phyloP scores from a whole-genome alignment of 2,797 vertebrate species.

The Enteromius unitaeniatus region DNA sequence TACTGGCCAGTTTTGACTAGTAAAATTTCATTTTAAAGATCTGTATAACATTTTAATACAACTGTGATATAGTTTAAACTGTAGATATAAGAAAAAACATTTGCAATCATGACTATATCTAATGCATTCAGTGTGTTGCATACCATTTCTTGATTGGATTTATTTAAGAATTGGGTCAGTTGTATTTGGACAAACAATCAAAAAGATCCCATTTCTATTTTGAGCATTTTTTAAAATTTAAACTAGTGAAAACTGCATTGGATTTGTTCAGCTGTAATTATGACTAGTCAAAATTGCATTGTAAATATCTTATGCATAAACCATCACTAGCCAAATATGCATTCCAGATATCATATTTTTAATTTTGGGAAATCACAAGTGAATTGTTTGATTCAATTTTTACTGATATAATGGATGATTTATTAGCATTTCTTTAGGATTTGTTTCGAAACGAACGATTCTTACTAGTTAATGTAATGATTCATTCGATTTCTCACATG shows the following conservation, averaged over 20 bases:
- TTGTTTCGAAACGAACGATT: not conserved
- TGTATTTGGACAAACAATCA: not conserved
- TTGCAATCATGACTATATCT: not conserved
- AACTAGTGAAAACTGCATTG: not conserved
- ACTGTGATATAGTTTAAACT: not conserved
- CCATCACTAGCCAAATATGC: not conserved
- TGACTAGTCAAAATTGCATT: not conserved
- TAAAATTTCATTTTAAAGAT: too few relatives aligned
- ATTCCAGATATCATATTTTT: too few relatives aligned
- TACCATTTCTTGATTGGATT: not conserved
- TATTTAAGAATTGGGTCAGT: not conserved
- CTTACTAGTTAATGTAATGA: too few relatives aligned
- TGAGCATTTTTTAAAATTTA: not conserved
- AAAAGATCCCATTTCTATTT: not conserved
- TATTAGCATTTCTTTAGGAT: not conserved
- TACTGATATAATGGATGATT: not conserved
- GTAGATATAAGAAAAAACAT: not conserved
- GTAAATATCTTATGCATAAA: not conserved
- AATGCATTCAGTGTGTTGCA: not conserved
- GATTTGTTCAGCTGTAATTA: not conserved
- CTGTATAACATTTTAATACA: not conserved
- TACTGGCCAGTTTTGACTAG: not conserved
- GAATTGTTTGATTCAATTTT: not conserved
- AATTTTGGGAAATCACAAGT: not conserved
- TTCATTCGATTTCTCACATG: not conserved